These are phyloP conservation scores for Apostichopus japonicus DNA, from an alignment of 35 echinoderm and acorn worm genomes.

Conservation along the genomic window DNA sequence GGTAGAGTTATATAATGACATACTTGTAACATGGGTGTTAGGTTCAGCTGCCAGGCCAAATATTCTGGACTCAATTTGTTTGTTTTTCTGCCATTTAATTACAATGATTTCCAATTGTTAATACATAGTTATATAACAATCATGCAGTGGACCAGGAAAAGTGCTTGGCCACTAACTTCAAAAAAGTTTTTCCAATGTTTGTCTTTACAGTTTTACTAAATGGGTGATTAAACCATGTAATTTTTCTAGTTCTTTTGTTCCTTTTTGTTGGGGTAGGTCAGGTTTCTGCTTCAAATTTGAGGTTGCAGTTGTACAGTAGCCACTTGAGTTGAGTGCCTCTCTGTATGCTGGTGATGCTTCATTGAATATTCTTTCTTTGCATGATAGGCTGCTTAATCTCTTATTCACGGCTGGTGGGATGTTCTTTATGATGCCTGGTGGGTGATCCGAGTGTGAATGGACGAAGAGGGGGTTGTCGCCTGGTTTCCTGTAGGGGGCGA, in stretches of 20 bases:
- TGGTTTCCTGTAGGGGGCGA: background rate
- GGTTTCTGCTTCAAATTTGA: background rate
- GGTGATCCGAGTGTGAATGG: background rate
- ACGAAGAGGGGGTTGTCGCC: background rate
- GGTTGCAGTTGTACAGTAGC: background rate
- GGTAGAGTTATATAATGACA: too few relatives aligned
- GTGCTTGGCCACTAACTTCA: too few relatives aligned
- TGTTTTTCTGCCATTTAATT: too few relatives aligned
- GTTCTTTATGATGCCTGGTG: background rate
- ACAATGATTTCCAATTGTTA: too few relatives aligned
- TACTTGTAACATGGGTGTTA: too few relatives aligned
- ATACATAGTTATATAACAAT: too few relatives aligned
- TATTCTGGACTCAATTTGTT: too few relatives aligned
- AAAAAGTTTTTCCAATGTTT: too few relatives aligned
- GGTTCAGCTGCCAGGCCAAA: too few relatives aligned
- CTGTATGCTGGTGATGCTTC: background rate
- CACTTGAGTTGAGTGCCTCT: background rate
- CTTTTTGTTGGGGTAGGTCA: background rate
- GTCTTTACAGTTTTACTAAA: background rate
- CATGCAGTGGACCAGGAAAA: too few relatives aligned
- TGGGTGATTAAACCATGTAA: background rate
- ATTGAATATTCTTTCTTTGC: background rate
- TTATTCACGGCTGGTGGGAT: background rate
- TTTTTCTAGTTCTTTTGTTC: background rate
- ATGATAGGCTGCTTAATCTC: background rate